Percentiles rank a stretch among this genome's conserved stretches.
These are phyloP conservation scores for Athene cunicularia DNA, from an alignment of 2,113 vertebrate genomes.

Conservation along the genomic window DNA sequence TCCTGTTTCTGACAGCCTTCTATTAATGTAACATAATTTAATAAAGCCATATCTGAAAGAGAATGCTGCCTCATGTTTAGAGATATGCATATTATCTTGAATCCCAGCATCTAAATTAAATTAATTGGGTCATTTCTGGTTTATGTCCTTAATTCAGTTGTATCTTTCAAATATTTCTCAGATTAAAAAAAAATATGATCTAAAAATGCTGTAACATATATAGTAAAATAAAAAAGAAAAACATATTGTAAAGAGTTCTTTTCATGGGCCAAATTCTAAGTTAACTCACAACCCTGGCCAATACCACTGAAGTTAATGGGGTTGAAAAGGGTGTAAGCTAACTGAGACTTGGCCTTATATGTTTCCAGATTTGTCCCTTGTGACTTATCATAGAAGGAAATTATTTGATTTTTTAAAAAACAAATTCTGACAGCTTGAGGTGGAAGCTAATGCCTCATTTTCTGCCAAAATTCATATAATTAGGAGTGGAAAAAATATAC, in stretches of 20 bases:
- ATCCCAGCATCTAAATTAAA: not conserved
- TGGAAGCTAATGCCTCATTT: constrained; percentile 5
- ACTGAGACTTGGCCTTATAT: not conserved
- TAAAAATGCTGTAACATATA: not conserved
- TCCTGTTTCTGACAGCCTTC: not conserved
- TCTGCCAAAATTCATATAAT: constrained; percentile 42
- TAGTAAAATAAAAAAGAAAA: not conserved
- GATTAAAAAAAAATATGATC: not conserved
- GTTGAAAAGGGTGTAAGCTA: constrained; percentile 15
- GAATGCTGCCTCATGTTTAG: not conserved
- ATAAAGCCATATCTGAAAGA: not conserved
- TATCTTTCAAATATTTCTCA: not conserved
- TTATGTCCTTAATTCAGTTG: not conserved
- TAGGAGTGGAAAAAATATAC: constrained; percentile 2
- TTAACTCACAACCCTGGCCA: not conserved
- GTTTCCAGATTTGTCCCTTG: constrained; percentile 20
- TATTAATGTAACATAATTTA: not conserved
- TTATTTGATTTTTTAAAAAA: constrained; percentile 11
- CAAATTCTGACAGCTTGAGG: constrained; percentile 38
- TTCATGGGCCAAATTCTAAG: not conserved
- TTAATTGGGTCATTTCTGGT: not conserved
- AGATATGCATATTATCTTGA: not conserved
- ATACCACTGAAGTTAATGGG: not conserved
- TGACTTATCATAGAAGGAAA: constrained; percentile 17
- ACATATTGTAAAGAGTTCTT: not conserved